Percentiles rank a stretch among this genome's conserved stretches.
Conservation (phyloP, 2,797 vertebrate genomes). For the Sebastiscus tertius region DNA sequence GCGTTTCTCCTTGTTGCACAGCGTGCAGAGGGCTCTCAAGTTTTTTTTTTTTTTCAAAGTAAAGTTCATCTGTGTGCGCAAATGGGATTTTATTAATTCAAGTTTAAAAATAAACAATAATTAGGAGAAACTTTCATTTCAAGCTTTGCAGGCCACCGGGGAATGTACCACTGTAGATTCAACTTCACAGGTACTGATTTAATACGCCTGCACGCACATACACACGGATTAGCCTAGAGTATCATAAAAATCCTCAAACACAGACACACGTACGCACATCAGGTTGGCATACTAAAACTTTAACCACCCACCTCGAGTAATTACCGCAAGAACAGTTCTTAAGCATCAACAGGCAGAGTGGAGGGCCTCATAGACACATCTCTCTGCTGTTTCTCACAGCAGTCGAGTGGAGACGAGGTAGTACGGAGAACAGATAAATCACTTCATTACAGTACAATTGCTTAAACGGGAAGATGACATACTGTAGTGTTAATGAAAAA, state of each 20-base stretch:
- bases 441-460: slow-evolving; percentile 8
- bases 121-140: slow-evolving; percentile 23
- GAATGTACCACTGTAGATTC: slow-evolving; percentile 4
- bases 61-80: not conserved
- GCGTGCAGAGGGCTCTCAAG: not conserved
- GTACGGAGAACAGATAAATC: slow-evolving; percentile 19
- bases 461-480: not conserved
- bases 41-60: not conserved
- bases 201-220: not conserved
- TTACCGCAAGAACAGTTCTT: slow-evolving; percentile 19
- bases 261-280: not conserved
- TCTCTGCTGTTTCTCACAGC: not conserved
- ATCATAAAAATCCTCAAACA: not conserved
- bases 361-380: not conserved
- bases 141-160: slow-evolving; percentile 8
- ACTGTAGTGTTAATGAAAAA: slow-evolving; percentile 16
- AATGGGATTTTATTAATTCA: slow-evolving; percentile 30
- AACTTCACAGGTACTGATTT: slow-evolving; percentile 20
- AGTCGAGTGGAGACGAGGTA: not conserved
- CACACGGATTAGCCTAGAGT: not conserved
- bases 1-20: not conserved
- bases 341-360: slow-evolving; percentile 5
- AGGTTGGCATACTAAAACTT: slow-evolving; percentile 5
- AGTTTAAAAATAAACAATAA: slow-evolving; percentile 65
- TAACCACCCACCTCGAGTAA: slow-evolving; percentile 14